Base-by-base conservation (phyloP, 2,113 vertebrate genomes). In the Alouatta palliata region DNA sequence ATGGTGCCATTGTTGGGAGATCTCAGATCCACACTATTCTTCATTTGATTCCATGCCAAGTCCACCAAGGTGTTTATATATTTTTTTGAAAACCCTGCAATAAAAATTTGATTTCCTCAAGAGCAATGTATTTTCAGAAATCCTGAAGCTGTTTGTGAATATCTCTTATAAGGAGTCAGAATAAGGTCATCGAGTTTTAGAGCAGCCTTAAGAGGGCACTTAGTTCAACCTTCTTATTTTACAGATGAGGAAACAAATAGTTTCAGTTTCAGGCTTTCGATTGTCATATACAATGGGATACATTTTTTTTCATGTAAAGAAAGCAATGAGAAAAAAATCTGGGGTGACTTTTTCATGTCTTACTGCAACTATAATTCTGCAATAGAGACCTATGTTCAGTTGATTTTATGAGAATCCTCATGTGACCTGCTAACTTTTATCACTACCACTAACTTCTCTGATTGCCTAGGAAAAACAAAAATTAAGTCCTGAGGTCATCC, bases 71-170 rank as follows among this genome's bases (percentile, higher is more conserved):
- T 96, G 94, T 90, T 95, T 95, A 83, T 91, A 83, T 91, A 58
- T 90, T 35, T 87, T 87, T 70, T 76, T 10, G 37, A 88, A 93
- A 96, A 84, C 43, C 27, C 20, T 68, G 49, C 54, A 73, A 81
- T 96, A 95, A 94, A 98, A 95, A 47, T 94, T 94, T 88, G 80
- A 94, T 96, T 97, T 98, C 77, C 93, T 94, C 83, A 86, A 95
- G 96, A 97, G 91, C 45, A 66, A 61, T 64, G 75, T 93, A 90
- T 96, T 97, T 95, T 90, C 89, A 87, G 95, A 80, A 95, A 80
- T 30, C n/a, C 47, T 91, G 89, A 95, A 87, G 49, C 27, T 83
- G 91, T 68, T 95, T 52, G 35, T 73, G 95, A 97, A 77, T 49
- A 81, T 5, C 56, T 61, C 40, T 77, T 85, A 96, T 30, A 77